Evolutionary conservation across 2,797 vertebrate genomes (phyloP), one percentile per base, ranked within the genome.

Genomic region (Eupleurogrammus muticus): DNA sequence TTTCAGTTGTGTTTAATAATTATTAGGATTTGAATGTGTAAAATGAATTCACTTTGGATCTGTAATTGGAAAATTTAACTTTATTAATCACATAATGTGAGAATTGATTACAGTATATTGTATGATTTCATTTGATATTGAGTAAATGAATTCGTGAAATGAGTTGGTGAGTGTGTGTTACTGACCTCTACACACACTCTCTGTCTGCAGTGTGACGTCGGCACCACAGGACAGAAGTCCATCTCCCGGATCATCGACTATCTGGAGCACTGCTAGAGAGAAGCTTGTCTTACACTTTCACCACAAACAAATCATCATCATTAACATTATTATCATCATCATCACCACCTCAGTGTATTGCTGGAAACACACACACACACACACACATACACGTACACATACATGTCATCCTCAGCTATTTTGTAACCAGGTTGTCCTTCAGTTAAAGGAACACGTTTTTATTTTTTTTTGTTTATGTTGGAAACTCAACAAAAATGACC

Each of bases 191-290:
- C 23, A 35, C 36, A 44, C 64, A 52, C 14, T 67, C 16, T 73
- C 28, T 79, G 63, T 67, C 38, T 77, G 67, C 60, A 99, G 98
- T 98, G 98, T 92, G 97, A 98, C 84, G 95, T 98, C 80, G 97
- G 96, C 94, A 97, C 98, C 80, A 92, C 97, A 38, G 98, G 98
- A 88, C 97, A 99, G 95, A 99, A 99, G 88, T 99, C 97, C 66
- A 97, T 99, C 93, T 98, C 97, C 84, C 92, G 96, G 92, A 96
- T 99, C 92, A 99, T 99, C 81, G 98, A 99, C 82, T 99, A 98
- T 92, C 96, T 99, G 95, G 97, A 99, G 92, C 96, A 98, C 90
- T 99, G 97, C 94, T 99, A 98, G 95, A 82, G 44, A 94, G 91
- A 56, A 64, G 86, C 91, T 84, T 83, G 85, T 88, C 90, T 8